Conservation (phyloP, 2,797 vertebrate species). For the Margarornis squamiger region DNA sequence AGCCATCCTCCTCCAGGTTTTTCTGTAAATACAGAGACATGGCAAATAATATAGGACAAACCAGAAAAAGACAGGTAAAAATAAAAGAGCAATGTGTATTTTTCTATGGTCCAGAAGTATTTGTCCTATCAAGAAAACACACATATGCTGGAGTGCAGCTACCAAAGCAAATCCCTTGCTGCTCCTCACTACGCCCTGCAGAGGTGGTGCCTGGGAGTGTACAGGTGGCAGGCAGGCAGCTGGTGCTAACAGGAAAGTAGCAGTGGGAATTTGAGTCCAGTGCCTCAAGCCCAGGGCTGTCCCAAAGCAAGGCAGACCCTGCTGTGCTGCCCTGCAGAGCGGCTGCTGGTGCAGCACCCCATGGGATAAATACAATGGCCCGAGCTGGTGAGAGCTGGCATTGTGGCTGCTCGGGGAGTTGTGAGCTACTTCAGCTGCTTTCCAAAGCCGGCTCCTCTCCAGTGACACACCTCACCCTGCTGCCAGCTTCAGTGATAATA, state of each 20-base stretch:
- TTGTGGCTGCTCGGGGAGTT: accelerated
- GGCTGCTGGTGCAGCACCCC: background rate
- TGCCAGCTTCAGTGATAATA: background rate
- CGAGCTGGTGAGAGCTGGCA: background rate
- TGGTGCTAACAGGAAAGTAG: accelerated
- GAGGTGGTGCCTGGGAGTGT: accelerated
- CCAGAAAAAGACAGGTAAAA: background rate
- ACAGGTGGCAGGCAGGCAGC: accelerated
- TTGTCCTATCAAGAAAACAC: background rate
- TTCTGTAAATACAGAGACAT: constrained; percentile 79
- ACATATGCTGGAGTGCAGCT: background rate
- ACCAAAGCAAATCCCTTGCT: background rate
- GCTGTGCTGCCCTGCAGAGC: background rate
- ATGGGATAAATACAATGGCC: background rate
- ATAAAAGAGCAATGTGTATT: background rate
- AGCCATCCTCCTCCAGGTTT: constrained; percentile 93
- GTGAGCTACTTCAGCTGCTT: background rate
- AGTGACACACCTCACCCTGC: background rate
- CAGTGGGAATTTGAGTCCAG: accelerated
- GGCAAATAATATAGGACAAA: background rate
- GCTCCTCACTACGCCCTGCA: too few relatives aligned
- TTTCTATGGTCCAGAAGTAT: background rate
- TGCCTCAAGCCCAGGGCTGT: background rate
- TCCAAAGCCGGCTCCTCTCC: background rate
- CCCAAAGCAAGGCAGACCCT: background rate